Percentiles rank a stretch among this genome's conserved stretches.
phyloP scores from a whole-genome alignment of 2,888 invertebrate species.

The Crioceris asparagi region DNA sequence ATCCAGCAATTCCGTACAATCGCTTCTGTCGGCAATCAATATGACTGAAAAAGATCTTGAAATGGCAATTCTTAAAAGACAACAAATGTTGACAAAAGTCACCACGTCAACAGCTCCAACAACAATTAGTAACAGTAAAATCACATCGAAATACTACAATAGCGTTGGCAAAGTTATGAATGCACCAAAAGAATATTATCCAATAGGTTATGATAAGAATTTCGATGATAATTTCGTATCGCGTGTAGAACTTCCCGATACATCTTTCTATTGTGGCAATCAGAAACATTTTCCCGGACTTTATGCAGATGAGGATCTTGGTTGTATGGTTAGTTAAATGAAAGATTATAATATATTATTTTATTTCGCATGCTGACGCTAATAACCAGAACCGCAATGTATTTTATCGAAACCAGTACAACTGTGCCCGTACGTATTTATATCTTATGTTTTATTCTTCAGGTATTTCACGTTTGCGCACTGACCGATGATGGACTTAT shows the following conservation, averaged over 20 bases:
- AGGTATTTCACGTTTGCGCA: constrained; percentile 89
- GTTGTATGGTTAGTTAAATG: constrained; percentile 66
- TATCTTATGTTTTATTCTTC: constrained; percentile 22
- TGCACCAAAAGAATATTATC: constrained; percentile 80
- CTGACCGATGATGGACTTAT: constrained; percentile 80
- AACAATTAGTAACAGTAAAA: constrained; percentile 37
- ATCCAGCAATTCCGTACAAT: constrained; percentile 28
- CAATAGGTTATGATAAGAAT: constrained; percentile 78
- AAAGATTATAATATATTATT: not conserved
- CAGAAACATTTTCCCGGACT: constrained; percentile 86
- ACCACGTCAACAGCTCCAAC: constrained; percentile 37
- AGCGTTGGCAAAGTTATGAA: constrained; percentile 65
- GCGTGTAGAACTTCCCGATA: constrained; percentile 73
- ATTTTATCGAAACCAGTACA: not conserved
- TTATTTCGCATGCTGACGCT: too few relatives aligned
- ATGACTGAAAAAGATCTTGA: constrained; percentile 69
- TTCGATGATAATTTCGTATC: constrained; percentile 81
- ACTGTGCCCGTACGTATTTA: not conserved
- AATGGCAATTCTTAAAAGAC: constrained; percentile 56
- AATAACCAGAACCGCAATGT: not conserved
- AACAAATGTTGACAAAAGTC: constrained; percentile 45
- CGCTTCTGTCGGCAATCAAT: constrained; percentile 53
- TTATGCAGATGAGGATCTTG: constrained; percentile 78
- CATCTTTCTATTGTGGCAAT: constrained; percentile 74
- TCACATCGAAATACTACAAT: constrained; percentile 31